Evolutionary conservation across 1,140 invertebrate species (phyloP).

Genomic region (Conopomorpha cramerella): DNA sequence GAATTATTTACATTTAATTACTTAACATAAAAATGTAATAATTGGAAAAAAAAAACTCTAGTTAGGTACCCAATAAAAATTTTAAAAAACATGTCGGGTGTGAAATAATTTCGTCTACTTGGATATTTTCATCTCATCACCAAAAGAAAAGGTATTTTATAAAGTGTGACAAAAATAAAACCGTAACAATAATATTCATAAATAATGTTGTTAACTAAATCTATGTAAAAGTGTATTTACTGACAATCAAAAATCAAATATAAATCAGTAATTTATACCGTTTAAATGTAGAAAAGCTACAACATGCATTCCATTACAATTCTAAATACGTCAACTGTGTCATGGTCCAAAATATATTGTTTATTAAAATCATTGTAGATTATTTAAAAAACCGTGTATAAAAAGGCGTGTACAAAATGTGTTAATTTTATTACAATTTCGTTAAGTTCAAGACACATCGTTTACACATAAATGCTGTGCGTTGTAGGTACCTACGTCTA

Average conservation of each 20-base stretch:
- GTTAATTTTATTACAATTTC: constrained; percentile 12
- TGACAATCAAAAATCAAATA: neutral
- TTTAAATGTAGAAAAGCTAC: neutral
- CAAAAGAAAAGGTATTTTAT: too few species aligned
- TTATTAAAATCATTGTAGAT: constrained; percentile 1
- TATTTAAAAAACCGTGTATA: constrained; percentile 19
- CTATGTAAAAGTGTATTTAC: neutral
- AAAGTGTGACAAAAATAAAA: neutral
- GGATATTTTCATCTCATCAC: too few species aligned
- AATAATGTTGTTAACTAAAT: neutral
- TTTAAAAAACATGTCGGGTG: too few species aligned
- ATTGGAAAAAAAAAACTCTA: too few species aligned
- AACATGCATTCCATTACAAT: neutral
- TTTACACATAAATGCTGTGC: constrained; percentile 6
- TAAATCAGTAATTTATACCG: neutral
- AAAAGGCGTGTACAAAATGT: constrained; percentile 19
- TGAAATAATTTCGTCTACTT: too few species aligned
- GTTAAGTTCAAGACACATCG: constrained; percentile 6
- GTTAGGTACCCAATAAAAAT: too few species aligned
- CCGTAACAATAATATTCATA: neutral
- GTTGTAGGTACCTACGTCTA: too few species aligned
- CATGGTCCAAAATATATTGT: too few species aligned
- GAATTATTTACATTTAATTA: too few species aligned
- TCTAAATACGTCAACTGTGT: too few species aligned
- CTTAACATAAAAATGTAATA: too few species aligned